Evolutionary conservation across 2,888 invertebrate genomes (phyloP).

Genomic region (Baccha elongata): DNA sequence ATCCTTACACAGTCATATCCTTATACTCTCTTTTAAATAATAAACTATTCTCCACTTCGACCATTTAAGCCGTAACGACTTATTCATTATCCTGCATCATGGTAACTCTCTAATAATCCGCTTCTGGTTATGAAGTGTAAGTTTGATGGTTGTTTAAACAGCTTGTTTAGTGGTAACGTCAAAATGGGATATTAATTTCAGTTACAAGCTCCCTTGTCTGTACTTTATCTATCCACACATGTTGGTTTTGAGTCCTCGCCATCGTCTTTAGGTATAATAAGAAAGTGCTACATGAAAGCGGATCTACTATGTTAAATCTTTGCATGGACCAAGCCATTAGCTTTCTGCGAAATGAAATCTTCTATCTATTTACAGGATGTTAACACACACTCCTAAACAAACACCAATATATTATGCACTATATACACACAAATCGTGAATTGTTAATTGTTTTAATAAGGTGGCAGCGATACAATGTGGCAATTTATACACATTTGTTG

Average conservation of each 20-base stretch:
- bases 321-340: conserved; percentile 12
- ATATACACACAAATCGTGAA: conserved; percentile 59
- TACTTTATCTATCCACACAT: conserved; percentile 27
- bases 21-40: too few species aligned
- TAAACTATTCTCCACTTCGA: too few species aligned
- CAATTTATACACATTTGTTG: conserved; percentile 31
- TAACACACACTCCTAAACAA: conserved; percentile 2
- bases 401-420: conserved; percentile 6
- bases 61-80: conserved; percentile 1
- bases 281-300: conserved; percentile 24
- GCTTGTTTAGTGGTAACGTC: conserved; percentile 39
- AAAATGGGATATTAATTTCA: conserved; percentile 54
- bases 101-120: conserved; percentile 9
- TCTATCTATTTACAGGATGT: conserved; percentile 14
- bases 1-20: too few species aligned
- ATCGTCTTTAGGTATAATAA: conserved; percentile 9
- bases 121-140: conserved; percentile 2
- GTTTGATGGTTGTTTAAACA: conserved; percentile 25
- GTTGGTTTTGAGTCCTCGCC: background rate
- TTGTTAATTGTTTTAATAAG: conserved; percentile 71
- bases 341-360: conserved; percentile 34
- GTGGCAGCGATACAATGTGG: conserved; percentile 58
- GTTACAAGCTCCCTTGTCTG: conserved; percentile 21
- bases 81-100: background rate
- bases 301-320: conserved; percentile 8